Conservation (phyloP, 2,113 vertebrate genomes). For the Caracal caracal region DNA sequence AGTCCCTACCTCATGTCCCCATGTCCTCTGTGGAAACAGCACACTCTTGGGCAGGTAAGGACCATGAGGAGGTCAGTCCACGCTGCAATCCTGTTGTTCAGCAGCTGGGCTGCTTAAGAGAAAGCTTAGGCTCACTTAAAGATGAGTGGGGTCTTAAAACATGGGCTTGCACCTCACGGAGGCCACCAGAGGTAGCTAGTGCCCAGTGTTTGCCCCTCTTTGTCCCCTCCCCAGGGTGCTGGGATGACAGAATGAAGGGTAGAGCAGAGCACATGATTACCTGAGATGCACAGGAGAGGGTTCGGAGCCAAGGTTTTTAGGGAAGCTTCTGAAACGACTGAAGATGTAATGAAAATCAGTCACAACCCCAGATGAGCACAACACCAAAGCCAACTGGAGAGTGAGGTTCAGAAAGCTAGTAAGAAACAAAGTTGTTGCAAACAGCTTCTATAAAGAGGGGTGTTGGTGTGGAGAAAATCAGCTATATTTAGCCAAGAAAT, state of each 20-base stretch:
- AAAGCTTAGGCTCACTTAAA: background rate
- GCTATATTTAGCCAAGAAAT: conserved; percentile 2
- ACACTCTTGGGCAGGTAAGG: background rate
- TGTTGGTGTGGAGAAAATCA: background rate
- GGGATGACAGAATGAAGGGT: background rate
- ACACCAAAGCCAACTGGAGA: background rate
- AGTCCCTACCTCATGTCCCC: no score
- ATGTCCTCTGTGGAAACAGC: background rate
- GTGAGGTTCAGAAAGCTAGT: background rate
- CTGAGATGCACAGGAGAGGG: background rate
- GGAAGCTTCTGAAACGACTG: background rate
- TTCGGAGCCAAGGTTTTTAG: background rate
- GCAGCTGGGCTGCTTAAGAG: background rate
- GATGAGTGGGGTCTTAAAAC: background rate
- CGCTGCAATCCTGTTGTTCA: background rate
- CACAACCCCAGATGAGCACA: background rate
- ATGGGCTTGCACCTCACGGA: accelerated
- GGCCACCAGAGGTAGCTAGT: no score
- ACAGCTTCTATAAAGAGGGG: background rate
- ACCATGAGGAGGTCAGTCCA: background rate
- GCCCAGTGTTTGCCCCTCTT: background rate
- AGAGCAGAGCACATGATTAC: background rate
- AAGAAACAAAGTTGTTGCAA: background rate
- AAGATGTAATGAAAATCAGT: background rate
- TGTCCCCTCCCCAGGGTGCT: background rate